Percentiles rank a stretch among this genome's conserved stretches.
Conservation (phyloP, 2,797 vertebrate genomes). For the Pteronotus mesoamericanus region DNA sequence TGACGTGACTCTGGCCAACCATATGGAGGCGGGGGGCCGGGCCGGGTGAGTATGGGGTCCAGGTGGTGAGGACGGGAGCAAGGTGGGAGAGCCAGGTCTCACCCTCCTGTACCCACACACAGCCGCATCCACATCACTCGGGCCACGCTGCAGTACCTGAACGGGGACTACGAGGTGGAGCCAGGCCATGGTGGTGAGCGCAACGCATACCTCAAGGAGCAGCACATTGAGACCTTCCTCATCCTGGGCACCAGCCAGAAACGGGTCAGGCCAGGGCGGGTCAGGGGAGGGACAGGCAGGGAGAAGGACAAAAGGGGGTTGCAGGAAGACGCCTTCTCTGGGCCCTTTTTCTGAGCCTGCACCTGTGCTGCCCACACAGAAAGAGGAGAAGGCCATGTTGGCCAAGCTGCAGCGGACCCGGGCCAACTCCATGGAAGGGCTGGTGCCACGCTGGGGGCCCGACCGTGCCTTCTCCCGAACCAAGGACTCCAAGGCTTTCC, state of each 20-base stretch:
- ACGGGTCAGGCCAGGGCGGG: slow-evolving; percentile 82
- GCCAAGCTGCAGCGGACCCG: slow-evolving; percentile 93
- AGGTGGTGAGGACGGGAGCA: neutral
- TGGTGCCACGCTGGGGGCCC: slow-evolving; percentile 94
- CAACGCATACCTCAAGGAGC: slow-evolving; percentile 94
- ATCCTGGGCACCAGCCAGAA: slow-evolving; percentile 97
- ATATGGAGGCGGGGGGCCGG: slow-evolving; percentile 96
- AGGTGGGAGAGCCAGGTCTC: neutral
- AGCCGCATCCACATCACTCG: slow-evolving; percentile 97
- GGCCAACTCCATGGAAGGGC: slow-evolving; percentile 91
- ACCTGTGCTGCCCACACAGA: slow-evolving; percentile 79
- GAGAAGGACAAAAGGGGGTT: neutral
- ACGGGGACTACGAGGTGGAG: slow-evolving; percentile 96
- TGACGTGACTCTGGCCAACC: slow-evolving; percentile 95
- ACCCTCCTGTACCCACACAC: neutral
- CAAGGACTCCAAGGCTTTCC: slow-evolving; percentile 97
- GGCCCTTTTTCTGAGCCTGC: neutral
- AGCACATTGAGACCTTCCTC: slow-evolving; percentile 96
- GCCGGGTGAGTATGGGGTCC: slow-evolving; percentile 86
- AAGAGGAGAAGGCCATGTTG: slow-evolving; percentile 97
- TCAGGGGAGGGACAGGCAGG: neutral
- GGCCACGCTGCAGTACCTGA: slow-evolving; percentile 94
- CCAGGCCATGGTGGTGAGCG: slow-evolving; percentile 93
- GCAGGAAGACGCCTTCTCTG: neutral
- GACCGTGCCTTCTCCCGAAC: slow-evolving; percentile 92